phyloP scores from a whole-genome alignment of 2,888 invertebrate genomes.

The Emesis furor region DNA sequence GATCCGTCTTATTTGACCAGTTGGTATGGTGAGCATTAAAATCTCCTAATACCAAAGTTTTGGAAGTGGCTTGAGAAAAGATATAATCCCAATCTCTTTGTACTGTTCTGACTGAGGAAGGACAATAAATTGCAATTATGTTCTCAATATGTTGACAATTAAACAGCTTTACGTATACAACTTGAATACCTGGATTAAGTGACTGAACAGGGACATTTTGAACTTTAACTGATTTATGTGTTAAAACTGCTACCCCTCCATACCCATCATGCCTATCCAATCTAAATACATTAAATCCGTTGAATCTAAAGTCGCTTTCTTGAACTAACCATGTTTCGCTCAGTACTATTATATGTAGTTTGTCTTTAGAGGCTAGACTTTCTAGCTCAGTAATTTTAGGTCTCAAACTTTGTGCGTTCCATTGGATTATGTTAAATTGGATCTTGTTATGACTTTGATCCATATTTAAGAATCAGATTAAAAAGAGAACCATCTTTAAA shows the following conservation, averaged over 20 bases:
- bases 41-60: slow-evolving; percentile 11
- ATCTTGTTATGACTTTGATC: not conserved
- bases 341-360: not conserved
- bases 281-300: not conserved
- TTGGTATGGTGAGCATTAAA: slow-evolving; percentile 19
- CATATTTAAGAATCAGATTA: not conserved
- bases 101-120: not conserved
- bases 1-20: slow-evolving; percentile 18
- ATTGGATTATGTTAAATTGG: not conserved
- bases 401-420: slow-evolving; percentile 9
- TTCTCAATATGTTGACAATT: slow-evolving; percentile 11
- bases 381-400: not conserved
- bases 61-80: not conserved
- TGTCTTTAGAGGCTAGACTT: not conserved
- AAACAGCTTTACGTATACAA: not conserved
- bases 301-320: not conserved
- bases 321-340: slow-evolving; percentile 10
- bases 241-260: not conserved
- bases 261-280: not conserved
- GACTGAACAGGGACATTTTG: not conserved
- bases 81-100: slow-evolving; percentile 17
- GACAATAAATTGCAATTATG: slow-evolving; percentile 4
- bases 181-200: not conserved
- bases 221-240: not conserved
- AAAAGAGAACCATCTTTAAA: slow-evolving; percentile 3